Base-by-base conservation (phyloP, 2,797 vertebrate species). In the Darevskia nairensis region DNA sequence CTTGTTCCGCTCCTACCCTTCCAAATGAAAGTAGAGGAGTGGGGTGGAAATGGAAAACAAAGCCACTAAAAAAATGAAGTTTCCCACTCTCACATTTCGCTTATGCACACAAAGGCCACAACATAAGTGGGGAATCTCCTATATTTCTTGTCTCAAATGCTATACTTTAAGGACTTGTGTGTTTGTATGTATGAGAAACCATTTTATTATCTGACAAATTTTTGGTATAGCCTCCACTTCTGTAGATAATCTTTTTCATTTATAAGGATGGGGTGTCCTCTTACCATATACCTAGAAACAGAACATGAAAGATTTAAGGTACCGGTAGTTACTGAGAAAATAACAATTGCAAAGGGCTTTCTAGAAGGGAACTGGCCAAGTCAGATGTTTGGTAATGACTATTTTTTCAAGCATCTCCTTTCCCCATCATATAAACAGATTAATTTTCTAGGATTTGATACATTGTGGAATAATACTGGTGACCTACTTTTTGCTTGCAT, bases 401-500 rank as follows among this genome's bases (percentile, higher is more conserved):
- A 55, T 55, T 55, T 55, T 55, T 55, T 55, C 50, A 55, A 4
- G 13, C 19, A 11, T 64, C 64, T 80, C 17, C 39, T 78, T 78
- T 86, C 23, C 6, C 75, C 76, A 69, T 39, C 23, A 80, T 79
- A 27, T 71, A 71, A 69, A 17, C 64, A 85, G 83, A 88, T 91
- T 93, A 19, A 1, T 64, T 89, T 64, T 59, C 10, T 32, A 35
- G 39, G 3, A 85, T 80, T 4, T 76, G 39, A 0, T 88, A 85
- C 82, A 10, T 50, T 86, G 44, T 78, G 39, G 77, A 89, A 1
- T 17, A 79, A 64, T 85, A 75, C 82, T 90, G 86, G 32, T 71
- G 17, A 80, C 87, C 89, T 90, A 74, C 81, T 91, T 90, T 92
- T 79, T 3, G 55, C 4, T 3, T 82, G 78, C n/a, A 11, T 55